Evolutionary conservation across 1,140 invertebrate genomes (phyloP), one percentile per base, ranked within the genome.

Genomic region (Charaxes varanes): DNA sequence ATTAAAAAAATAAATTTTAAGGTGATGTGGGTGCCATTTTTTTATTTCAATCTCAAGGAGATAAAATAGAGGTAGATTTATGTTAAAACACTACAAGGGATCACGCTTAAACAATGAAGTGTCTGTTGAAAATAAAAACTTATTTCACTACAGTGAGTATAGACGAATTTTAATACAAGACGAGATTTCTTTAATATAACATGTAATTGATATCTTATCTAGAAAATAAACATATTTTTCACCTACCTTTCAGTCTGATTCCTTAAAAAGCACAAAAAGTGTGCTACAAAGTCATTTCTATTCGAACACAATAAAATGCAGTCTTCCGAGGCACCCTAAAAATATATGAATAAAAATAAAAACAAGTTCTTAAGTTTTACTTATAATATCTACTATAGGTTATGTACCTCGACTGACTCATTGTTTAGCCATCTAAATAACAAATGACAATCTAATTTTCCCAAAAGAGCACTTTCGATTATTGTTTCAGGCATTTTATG

Each of bases 191-290:
- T n/a, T n/a, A n/a, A n/a, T n/a, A n/a, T n/a, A n/a, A n/a, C n/a
- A n/a, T n/a, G n/a, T n/a, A n/a, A n/a, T n/a, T n/a, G n/a, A n/a
- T 18, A 32, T 32, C 16, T 18, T 17, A 8, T 26, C 11, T 28
- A 19, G 18, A 10, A 13, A 37, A 6, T n/a, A 19, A 13, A 11
- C 13, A 12, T 5, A 12, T 12, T 26, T 26, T 30, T 15, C 24
- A 51, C 60, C 50, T 42, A 78, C 78, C 62, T 69, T 31, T 76
- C 65, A 23, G 72, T 82, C 34, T 82, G 78, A 37, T 41, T 66
- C 27, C 78, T 54, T 35, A 82, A 58, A 57, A 62, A 82, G 0
- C 74, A 66, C 13, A 82, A 60, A 53, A 82, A 82, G 52, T 68
- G 71, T 10, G 62, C 57, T 10, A 76, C 71, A 56, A 79, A 79